These are phyloP conservation scores for Globodera rostochiensis DNA, from an alignment of 1,140 invertebrate genomes.

Conservation along the genomic window DNA sequence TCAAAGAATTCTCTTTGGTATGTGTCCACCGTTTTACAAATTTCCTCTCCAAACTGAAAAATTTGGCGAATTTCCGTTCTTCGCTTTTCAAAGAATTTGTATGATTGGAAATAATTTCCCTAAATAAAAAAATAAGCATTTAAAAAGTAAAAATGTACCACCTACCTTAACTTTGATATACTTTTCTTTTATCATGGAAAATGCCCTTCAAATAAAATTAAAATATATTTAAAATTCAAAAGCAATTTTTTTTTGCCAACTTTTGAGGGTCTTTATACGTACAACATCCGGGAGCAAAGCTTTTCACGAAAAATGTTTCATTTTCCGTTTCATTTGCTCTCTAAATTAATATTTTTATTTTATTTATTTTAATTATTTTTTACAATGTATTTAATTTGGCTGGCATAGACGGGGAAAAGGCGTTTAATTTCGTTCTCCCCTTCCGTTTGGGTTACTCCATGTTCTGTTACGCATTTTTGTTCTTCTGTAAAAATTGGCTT, in stretches of 20 bases:
- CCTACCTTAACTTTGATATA: not conserved
- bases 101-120: not conserved
- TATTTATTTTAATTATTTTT: not conserved
- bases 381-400: slow-evolving; percentile 9
- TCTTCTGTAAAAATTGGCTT: not conserved
- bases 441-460: not conserved
- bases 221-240: not conserved
- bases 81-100: not conserved
- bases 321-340: no score
- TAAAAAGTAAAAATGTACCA: not conserved
- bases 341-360: not conserved
- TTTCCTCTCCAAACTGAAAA: not conserved
- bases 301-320: no score
- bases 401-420: slow-evolving; percentile 7
- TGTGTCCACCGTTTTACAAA: not conserved
- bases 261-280: no score
- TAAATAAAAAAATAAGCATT: not conserved
- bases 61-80: not conserved
- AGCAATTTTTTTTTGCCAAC: not conserved
- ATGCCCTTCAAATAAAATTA: not conserved
- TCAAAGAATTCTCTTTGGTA: not conserved
- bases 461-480: not conserved
- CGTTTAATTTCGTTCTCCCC: not conserved
- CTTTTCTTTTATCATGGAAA: not conserved
- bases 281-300: no score